Evolutionary conservation across 1,140 invertebrate genomes (phyloP).

Genomic region (Drosophila mauritiana): DNA sequence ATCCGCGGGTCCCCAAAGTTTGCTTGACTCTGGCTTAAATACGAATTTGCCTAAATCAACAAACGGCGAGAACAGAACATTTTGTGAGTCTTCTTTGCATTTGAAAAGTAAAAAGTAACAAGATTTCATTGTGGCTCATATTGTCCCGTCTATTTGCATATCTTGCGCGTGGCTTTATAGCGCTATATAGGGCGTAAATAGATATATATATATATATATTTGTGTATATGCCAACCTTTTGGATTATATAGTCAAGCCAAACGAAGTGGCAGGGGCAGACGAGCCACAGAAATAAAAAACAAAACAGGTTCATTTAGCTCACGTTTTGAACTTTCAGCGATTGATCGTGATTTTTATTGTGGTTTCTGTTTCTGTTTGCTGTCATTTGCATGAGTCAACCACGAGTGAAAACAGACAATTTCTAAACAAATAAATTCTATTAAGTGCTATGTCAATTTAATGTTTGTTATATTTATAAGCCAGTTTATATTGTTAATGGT

Average conservation of each 20-base stretch:
- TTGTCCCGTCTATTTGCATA: conserved; percentile 65
- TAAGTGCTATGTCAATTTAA: background rate
- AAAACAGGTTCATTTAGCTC: conserved; percentile 38
- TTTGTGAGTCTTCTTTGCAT: conserved; percentile 55
- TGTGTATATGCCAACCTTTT: conserved; percentile 8
- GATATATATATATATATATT: background rate
- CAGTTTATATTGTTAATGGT: too few relatives aligned
- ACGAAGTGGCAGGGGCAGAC: background rate
- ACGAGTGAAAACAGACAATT: background rate
- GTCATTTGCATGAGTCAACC: conserved; percentile 9
- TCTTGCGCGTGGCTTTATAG: conserved; percentile 59
- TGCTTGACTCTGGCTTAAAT: conserved; percentile 49
- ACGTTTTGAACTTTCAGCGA: conserved; percentile 41
- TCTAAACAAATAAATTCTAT: conserved; percentile 1
- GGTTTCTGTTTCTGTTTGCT: conserved; percentile 5
- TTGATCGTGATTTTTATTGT: conserved; percentile 32
- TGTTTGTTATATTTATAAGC: background rate
- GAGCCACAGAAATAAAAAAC: background rate
- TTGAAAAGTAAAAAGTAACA: conserved; percentile 51
- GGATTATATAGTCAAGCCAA: conserved; percentile 24
- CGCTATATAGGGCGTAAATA: conserved; percentile 12
- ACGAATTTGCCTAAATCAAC: conserved; percentile 80
- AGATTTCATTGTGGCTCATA: conserved; percentile 47
- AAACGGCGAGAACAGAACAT: conserved; percentile 47
- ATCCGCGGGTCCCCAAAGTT: conserved; percentile 54